These are phyloP conservation scores for Simalia tracyae DNA, from an alignment of 2,797 vertebrate species.

Conservation along the genomic window DNA sequence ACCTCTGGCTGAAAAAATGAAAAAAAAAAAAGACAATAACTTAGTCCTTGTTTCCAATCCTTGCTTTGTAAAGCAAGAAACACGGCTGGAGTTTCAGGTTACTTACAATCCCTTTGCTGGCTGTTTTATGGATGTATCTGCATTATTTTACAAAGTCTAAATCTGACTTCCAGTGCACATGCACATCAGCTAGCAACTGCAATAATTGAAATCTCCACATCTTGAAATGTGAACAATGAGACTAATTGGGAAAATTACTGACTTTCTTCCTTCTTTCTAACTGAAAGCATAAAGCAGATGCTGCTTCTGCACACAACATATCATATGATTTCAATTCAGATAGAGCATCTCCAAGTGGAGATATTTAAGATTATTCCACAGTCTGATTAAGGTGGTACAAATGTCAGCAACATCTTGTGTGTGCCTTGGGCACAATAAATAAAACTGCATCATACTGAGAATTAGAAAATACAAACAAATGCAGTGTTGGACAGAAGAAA, in stretches of 20 bases:
- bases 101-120: conserved; percentile 60
- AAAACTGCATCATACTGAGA: not conserved
- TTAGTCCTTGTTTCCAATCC: not conserved
- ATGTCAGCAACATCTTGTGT: not conserved
- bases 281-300: not conserved
- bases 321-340: not conserved
- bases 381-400: not conserved
- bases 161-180: not conserved
- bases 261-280: not conserved
- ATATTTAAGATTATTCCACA: not conserved
- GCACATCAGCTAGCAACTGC: not conserved
- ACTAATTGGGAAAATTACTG: not conserved
- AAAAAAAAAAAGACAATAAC: conserved; percentile 13
- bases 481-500: not conserved
- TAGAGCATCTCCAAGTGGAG: not conserved
- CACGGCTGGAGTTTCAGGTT: fast-evolving
- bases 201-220: not conserved
- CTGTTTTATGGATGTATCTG: not conserved
- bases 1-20: conserved; percentile 7
- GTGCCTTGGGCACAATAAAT: not conserved
- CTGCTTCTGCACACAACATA: not conserved
- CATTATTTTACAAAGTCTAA: not conserved
- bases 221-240: not conserved
- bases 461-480: not conserved
- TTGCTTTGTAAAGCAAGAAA: conserved; percentile 2